Percentiles rank a stretch among this genome's conserved stretches.
These are phyloP conservation scores for Pangasius krempfi DNA, from an alignment of 2,797 vertebrate genomes.

Conservation along the genomic window DNA sequence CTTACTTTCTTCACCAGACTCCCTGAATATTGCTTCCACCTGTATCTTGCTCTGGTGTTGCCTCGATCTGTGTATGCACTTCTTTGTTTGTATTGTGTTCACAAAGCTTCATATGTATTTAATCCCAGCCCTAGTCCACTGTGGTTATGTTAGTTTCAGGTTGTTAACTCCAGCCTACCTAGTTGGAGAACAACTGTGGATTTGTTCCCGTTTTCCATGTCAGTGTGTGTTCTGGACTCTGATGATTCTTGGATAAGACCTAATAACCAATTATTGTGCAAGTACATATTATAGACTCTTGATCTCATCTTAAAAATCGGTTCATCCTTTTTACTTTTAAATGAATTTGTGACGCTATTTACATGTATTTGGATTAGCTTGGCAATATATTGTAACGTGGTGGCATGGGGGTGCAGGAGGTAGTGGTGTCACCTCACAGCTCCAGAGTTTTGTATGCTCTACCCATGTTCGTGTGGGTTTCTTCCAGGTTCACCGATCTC, in stretches of 20 bases:
- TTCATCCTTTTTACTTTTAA: neutral
- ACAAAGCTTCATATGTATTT: constrained; percentile 23
- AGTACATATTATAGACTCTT: constrained; percentile 3
- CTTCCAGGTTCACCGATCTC: neutral
- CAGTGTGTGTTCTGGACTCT: neutral
- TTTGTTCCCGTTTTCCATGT: constrained; percentile 24
- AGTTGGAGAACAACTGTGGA: constrained; percentile 24
- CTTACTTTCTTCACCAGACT: constrained; percentile 16
- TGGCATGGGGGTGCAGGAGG: neutral
- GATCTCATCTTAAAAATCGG: neutral
- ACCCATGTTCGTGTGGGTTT: neutral
- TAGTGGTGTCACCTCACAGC: neutral
- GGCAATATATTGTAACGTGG: neutral
- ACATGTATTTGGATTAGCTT: neutral
- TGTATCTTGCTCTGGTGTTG: constrained; percentile 28
- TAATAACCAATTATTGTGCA: neutral
- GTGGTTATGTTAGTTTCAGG: constrained; percentile 31
- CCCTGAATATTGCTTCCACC: constrained; percentile 23
- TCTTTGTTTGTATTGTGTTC: constrained; percentile 36
- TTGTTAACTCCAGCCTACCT: constrained; percentile 32
- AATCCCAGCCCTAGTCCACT: constrained; percentile 25
- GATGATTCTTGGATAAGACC: neutral
- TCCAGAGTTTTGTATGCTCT: neutral
- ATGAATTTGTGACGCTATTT: neutral
- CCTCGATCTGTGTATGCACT: constrained; percentile 32